Base-by-base conservation (phyloP, 2,113 vertebrate species). In the Athene noctua region DNA sequence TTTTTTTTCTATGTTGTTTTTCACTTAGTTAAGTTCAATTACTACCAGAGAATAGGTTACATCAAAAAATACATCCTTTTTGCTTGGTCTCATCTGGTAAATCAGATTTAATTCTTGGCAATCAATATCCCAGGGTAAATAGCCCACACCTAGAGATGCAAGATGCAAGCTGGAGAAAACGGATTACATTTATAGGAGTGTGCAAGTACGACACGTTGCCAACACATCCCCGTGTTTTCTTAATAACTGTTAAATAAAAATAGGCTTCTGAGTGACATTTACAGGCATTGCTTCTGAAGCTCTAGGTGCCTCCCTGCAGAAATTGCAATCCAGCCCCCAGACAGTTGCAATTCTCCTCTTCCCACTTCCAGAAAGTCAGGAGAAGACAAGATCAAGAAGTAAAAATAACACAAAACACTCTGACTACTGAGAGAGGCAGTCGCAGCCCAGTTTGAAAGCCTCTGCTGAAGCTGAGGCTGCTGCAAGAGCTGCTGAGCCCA, bases 171-270 rank as follows among this genome's bases (percentile, higher is more conserved):
- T 16, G 47, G 61, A 78, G 61, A 51, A 94, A 88, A 87, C 0
- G 2, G 15, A 30, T 86, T 61, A 2, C 16, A 26, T 67, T 42
- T 86, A 32, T 46, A 58, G 66, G 32, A 88, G 32, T 25, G 8
- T 6, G 5, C 19, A 65, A 66, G 36, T 5, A n/a, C 40, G 30
- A 57, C 0, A 0, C 1, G 2, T 49, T 70, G 44, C 36, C 44
- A 82, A 52, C 40, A 26, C 42, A 72, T 40, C 8, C 22, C 19
- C 19, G 7, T 20, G 38, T 38, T 32, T 52, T 47, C 34, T 32
- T 40, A 51, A 26, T 57, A 52, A 44, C 21, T 77, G 27, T 16
- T 82, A 46, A 73, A 51, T 34, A 49, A 80, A 86, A 71, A 29
- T 6, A 27, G 5, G 30, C 36, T 89, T 30, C 61, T 27, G 36